Evolutionary conservation across 2,888 invertebrate genomes (phyloP), one percentile per base, ranked within the genome.

Genomic region (Plagiodera versicolora): DNA sequence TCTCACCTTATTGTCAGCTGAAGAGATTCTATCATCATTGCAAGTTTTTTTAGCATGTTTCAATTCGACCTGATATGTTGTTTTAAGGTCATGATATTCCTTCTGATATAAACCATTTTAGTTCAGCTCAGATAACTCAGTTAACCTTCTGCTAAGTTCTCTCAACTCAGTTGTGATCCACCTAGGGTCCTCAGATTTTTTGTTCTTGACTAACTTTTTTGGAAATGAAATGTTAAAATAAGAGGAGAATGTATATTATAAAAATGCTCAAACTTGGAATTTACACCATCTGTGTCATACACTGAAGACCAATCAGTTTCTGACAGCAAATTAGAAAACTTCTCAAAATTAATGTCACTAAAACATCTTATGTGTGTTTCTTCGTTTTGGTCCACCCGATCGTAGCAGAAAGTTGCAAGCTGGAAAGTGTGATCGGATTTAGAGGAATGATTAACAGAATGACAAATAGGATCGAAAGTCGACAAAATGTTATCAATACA

Each of bases 1-100:
- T 49, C 30, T 28, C 17, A 30, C 49, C 30, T 28, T 28, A 49
- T 49, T 49, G 14, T 49, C 49, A 11, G 49, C 24, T 30, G 49
- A 49, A 28, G 16, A 49, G 9, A 49, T 49, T 49, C 49, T 49
- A 49, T 49, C 49, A 14, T 49, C 49, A 49, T 49, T 49, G n/a
- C 10, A 49, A 49, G 49, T 49, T 49, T 49, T 32, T 49, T 49
- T 49, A 2, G n/a, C 49, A 16, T 16, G 49, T 49, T 49, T 28
- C n/a, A 49, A 28, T 11, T n/a, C 8, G 30, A 30, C 28, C 28
- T 49, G 49, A 49, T 49, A 49, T 49, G 30, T 28, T 28, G 3
- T 49, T 49, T 49, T 30, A 1, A 49, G 49, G 9, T 49, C 11
- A 2, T 49, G 24, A 30, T 49, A 49, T 11, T 49, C 48, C 10